Conservation (phyloP, 2,113 vertebrate species). For the Lagenorhynchus albirostris region DNA sequence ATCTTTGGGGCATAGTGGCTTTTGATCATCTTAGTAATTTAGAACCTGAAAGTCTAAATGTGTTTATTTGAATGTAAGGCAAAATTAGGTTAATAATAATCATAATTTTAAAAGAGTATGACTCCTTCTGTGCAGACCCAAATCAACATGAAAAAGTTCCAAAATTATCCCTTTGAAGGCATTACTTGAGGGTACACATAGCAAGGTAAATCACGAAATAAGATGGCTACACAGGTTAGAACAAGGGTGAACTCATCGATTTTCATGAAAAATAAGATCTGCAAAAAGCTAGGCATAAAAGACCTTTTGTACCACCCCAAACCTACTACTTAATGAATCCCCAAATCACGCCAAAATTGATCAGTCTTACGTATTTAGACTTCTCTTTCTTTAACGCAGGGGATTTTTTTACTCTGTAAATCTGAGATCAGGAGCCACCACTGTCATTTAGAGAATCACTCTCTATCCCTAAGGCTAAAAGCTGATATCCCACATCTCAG, state of each 20-base stretch:
- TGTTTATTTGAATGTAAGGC: conserved; percentile 12
- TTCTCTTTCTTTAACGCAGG: not conserved
- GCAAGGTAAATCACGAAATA: not conserved
- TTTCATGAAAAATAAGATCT: conserved; percentile 5
- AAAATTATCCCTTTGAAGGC: not conserved
- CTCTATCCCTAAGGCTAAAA: not conserved
- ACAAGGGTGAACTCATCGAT: not conserved
- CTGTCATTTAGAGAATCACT: not conserved
- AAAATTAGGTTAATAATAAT: not conserved
- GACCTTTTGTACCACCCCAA: not conserved
- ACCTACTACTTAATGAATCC: not conserved
- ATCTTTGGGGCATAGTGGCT: not conserved
- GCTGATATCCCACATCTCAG: not conserved
- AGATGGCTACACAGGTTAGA: not conserved
- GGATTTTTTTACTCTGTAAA: not conserved
- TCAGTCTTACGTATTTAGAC: not conserved
- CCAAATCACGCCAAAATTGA: not conserved
- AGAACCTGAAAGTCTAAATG: not conserved
- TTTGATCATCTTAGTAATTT: conserved; percentile 3
- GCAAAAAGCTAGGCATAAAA: not conserved
- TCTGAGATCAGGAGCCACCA: not conserved
- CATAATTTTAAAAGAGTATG: not conserved
- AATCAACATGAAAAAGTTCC: not conserved
- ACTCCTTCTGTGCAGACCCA: not conserved
- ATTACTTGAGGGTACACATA: not conserved